Percentiles rank a stretch among this genome's conserved stretches.
phyloP scores from a whole-genome alignment of 2,113 vertebrate species.

The Sylvietta virens region DNA sequence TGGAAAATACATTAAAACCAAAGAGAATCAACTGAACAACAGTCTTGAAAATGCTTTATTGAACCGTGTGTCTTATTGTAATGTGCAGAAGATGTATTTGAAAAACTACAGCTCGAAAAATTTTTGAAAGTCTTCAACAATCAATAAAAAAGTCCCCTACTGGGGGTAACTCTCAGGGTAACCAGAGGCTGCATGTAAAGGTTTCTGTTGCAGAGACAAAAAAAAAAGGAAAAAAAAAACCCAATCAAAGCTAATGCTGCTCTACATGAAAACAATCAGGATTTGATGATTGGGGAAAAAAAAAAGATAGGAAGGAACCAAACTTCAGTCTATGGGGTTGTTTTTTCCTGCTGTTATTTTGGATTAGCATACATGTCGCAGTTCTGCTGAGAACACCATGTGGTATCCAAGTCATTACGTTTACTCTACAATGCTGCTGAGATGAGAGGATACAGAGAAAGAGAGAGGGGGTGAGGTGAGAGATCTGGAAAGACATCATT shows the following conservation, averaged over 20 bases:
- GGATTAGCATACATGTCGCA: constrained; percentile 64
- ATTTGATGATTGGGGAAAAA: constrained; percentile 1
- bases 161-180: constrained; percentile 56
- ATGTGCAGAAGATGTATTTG: constrained; percentile 79
- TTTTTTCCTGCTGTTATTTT: constrained; percentile 43
- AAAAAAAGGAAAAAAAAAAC: not conserved
- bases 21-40: constrained; percentile 78
- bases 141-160: constrained; percentile 58
- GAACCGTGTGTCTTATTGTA: constrained; percentile 76
- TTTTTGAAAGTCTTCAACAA: constrained; percentile 73
- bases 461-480: constrained; percentile 16
- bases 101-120: constrained; percentile 80
- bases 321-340: constrained; percentile 24
- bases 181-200: constrained; percentile 54
- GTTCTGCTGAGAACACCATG: constrained; percentile 59
- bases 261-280: constrained; percentile 17
- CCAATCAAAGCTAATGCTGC: constrained; percentile 19
- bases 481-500: constrained; percentile 65
- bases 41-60: constrained; percentile 87
- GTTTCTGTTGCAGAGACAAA: constrained; percentile 60
- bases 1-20: constrained; percentile 39
- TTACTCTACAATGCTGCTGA: constrained; percentile 58
- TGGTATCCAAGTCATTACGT: constrained; percentile 54
- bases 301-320: not conserved
- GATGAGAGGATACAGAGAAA: constrained; percentile 45